Percentiles rank a stretch among this genome's conserved stretches.
These are phyloP conservation scores for Arctia plantaginis DNA, from an alignment of 2,888 invertebrate species.

Conservation along the genomic window DNA sequence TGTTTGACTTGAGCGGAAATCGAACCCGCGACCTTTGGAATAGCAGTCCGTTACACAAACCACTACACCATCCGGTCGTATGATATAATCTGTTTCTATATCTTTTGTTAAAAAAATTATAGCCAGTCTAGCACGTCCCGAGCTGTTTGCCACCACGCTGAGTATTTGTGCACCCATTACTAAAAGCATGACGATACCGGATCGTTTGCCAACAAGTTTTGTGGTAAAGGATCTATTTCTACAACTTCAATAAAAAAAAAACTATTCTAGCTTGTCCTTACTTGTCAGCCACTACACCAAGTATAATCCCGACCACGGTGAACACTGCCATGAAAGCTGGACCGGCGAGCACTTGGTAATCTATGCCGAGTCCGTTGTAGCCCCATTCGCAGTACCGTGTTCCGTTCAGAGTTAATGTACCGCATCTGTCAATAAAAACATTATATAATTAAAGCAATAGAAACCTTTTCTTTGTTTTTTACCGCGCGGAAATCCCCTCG, in stretches of 20 bases:
- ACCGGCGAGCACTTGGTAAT: conserved; percentile 97
- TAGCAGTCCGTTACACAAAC: too few relatives aligned
- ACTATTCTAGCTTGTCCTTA: conserved; percentile 50
- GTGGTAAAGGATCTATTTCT: background rate
- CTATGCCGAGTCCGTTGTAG: conserved; percentile 96
- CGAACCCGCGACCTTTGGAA: too few relatives aligned
- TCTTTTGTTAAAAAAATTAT: too few relatives aligned
- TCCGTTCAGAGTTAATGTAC: conserved; percentile 89
- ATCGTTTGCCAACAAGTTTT: background rate
- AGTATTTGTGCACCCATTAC: too few relatives aligned
- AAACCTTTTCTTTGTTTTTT: too few relatives aligned
- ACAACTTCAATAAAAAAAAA: background rate
- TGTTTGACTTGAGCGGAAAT: too few relatives aligned
- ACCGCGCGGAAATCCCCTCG: too few relatives aligned
- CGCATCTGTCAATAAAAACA: conserved; percentile 83
- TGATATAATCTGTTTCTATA: too few relatives aligned
- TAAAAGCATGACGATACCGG: background rate
- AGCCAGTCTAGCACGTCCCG: too few relatives aligned
- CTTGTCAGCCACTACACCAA: conserved; percentile 94
- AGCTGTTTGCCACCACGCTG: too few relatives aligned
- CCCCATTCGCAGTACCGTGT: conserved; percentile 95
- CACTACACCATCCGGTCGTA: too few relatives aligned
- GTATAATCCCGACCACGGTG: conserved; percentile 94
- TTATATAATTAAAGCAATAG: background rate
- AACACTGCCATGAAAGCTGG: conserved; percentile 97